Percentiles rank a stretch among this genome's conserved stretches.
These are phyloP conservation scores for Chesias legatella DNA, from an alignment of 2,888 invertebrate genomes.

Conservation along the genomic window DNA sequence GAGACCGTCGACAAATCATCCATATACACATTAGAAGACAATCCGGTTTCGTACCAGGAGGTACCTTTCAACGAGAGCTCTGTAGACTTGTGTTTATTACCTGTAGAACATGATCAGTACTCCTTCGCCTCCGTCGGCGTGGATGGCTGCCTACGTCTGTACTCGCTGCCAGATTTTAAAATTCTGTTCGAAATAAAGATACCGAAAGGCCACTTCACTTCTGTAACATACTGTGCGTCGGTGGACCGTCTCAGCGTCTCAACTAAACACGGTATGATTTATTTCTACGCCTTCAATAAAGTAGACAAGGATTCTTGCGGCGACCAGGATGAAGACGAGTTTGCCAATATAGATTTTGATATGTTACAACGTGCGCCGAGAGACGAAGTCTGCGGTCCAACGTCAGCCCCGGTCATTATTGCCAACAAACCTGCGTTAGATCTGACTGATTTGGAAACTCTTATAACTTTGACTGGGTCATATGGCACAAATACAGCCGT, in stretches of 20 bases:
- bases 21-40: conserved; percentile 72
- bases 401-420: conserved; percentile 60
- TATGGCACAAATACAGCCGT: conserved; percentile 80
- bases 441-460: conserved; percentile 81
- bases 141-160: conserved; percentile 87
- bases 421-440: conserved; percentile 82
- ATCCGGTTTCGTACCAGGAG: conserved; percentile 82
- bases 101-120: conserved; percentile 76
- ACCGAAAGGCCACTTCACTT: conserved; percentile 86
- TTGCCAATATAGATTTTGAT: conserved; percentile 69
- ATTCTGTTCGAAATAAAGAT: conserved; percentile 84
- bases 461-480: conserved; percentile 88
- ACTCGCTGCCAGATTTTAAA: conserved; percentile 86
- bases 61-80: conserved; percentile 84
- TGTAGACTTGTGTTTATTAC: conserved; percentile 84
- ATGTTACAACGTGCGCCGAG: conserved; percentile 64
- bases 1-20: conserved; percentile 63
- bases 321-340: conserved; percentile 86
- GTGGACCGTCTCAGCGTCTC: conserved; percentile 92
- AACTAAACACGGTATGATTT: conserved; percentile 88
- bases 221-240: conserved; percentile 92
- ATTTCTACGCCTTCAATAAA: conserved; percentile 89
- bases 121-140: conserved; percentile 87
- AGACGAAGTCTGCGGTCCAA: conserved; percentile 54
- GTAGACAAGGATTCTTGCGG: conserved; percentile 86